A percentile compares a stretch with the other conserved stretches of the same genome.
Evolutionary conservation across 1,140 invertebrate genomes (phyloP).

Genomic region (Magallana gigas): DNA sequence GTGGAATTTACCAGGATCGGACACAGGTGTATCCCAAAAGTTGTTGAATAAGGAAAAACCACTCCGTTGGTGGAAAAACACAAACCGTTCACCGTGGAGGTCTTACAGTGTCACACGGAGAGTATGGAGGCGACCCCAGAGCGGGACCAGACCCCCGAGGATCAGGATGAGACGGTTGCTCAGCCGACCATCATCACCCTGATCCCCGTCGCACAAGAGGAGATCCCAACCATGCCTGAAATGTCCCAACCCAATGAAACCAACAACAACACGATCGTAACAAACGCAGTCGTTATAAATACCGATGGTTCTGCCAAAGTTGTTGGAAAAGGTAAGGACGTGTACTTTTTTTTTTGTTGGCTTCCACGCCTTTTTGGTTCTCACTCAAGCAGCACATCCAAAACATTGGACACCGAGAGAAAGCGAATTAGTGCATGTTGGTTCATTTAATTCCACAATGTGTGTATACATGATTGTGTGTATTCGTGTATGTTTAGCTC

Average conservation of each 20-base stretch:
- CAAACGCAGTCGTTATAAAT: neutral
- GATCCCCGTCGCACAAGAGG: conserved; percentile 35
- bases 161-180: neutral
- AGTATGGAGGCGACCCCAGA: conserved; percentile 15
- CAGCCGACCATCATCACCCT: conserved; percentile 42
- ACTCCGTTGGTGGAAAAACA: neutral
- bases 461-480: neutral
- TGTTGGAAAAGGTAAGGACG: conserved; percentile 41
- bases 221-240: conserved; percentile 29
- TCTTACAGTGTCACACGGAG: conserved; percentile 4
- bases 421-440: neutral
- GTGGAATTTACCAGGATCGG: conserved; percentile 7
- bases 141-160: conserved; percentile 22
- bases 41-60: neutral
- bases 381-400: conserved; percentile 44
- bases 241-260: conserved; percentile 18
- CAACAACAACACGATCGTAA: conserved; percentile 40
- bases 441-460: conserved; percentile 11
- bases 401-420: conserved; percentile 45
- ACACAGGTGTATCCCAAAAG: neutral
- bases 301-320: conserved; percentile 5
- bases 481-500: neutral
- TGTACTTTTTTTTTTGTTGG: conserved; percentile 25
- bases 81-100: neutral
- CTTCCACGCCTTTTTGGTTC: conserved; percentile 38